Evolutionary conservation across 2,113 vertebrate species (phyloP).

Genomic region (Myiozetetes cayanensis): DNA sequence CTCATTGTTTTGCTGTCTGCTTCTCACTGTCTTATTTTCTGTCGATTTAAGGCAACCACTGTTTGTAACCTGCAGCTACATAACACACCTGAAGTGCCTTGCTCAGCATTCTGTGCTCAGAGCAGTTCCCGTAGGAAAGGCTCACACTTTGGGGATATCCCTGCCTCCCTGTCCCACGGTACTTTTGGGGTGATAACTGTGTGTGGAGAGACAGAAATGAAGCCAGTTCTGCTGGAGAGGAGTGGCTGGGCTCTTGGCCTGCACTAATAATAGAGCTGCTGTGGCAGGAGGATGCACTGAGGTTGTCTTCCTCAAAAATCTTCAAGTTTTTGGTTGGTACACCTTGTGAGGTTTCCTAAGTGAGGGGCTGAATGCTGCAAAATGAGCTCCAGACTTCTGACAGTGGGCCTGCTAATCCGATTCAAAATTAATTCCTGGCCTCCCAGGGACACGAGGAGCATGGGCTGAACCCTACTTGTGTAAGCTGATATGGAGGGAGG

Average conservation of each 20-base stretch:
- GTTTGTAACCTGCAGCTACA: neutral
- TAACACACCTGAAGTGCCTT: neutral
- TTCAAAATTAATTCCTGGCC: neutral
- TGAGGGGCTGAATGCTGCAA: neutral
- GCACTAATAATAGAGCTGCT: neutral
- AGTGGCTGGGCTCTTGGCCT: neutral
- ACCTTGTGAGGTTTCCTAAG: neutral
- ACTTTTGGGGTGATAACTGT: neutral
- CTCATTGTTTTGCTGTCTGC: constrained; percentile 6
- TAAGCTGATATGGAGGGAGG: neutral
- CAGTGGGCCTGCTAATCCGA: neutral
- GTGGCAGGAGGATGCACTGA: neutral
- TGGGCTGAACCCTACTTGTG: neutral
- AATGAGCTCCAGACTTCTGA: neutral
- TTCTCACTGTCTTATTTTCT: neutral
- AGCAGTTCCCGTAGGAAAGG: neutral
- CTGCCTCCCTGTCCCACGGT: neutral
- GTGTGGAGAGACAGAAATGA: neutral
- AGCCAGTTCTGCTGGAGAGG: neutral
- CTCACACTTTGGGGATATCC: neutral
- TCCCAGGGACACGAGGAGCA: neutral
- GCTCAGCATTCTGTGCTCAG: accelerated
- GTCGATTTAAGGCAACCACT: neutral
- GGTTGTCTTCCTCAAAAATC: neutral
- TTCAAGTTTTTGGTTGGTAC: neutral